Evolutionary conservation across 2,888 invertebrate species (phyloP).

Genomic region (Acrocera orbiculus): DNA sequence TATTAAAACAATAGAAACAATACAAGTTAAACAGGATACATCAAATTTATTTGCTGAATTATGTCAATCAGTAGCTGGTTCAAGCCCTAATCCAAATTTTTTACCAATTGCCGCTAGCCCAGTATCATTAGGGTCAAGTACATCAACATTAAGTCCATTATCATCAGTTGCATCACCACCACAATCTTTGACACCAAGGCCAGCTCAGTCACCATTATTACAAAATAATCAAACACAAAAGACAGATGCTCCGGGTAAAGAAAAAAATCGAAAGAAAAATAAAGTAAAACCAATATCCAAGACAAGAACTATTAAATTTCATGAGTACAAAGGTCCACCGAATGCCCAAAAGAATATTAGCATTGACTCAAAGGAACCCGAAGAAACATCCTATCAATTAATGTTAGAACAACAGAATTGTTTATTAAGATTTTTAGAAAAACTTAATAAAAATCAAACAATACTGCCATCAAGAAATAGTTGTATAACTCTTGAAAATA

Average conservation of each 20-base stretch:
- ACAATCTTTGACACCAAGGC: slow-evolving; percentile 35
- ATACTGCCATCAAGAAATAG: slow-evolving; percentile 49
- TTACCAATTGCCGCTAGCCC: slow-evolving; percentile 35
- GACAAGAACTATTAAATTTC: slow-evolving; percentile 84
- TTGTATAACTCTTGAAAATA: slow-evolving; percentile 1
- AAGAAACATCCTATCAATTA: slow-evolving; percentile 77
- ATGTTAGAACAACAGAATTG: slow-evolving; percentile 82
- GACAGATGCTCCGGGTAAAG: slow-evolving; percentile 48
- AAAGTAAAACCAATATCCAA: slow-evolving; percentile 68
- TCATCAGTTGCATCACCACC: slow-evolving; percentile 48
- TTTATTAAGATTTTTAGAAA: slow-evolving; percentile 70
- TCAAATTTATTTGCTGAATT: slow-evolving; percentile 39
- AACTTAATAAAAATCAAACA: slow-evolving; percentile 63
- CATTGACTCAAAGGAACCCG: slow-evolving; percentile 31
- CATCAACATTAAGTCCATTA: slow-evolving; percentile 47
- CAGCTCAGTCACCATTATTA: slow-evolving; percentile 34
- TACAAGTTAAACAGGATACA: slow-evolving; percentile 28
- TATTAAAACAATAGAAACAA: slow-evolving; percentile 7
- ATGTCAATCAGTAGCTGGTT: slow-evolving; percentile 37
- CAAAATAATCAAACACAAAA: slow-evolving; percentile 26
- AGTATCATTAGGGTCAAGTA: slow-evolving; percentile 39
- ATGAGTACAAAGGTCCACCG: slow-evolving; percentile 90
- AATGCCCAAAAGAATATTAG: slow-evolving; percentile 53
- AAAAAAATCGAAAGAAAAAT: slow-evolving; percentile 64
- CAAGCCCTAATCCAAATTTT: slow-evolving; percentile 29